Base-by-base conservation (phyloP, 2,797 vertebrate genomes). In the Cuniculus paca region DNA sequence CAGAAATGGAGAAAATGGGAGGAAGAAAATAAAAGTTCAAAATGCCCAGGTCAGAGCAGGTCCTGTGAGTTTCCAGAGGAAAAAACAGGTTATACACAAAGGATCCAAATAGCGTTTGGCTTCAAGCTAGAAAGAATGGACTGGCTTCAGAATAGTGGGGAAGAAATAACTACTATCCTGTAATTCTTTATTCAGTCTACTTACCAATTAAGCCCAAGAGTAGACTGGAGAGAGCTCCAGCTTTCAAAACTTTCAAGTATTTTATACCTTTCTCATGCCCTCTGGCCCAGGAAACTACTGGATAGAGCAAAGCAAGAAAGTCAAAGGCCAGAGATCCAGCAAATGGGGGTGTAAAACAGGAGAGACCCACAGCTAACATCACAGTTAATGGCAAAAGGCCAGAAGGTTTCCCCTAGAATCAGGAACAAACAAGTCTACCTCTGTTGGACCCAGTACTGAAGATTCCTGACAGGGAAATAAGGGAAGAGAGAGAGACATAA, bases 241-340 rank as follows among this genome's bases (percentile, higher is more conserved):
- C 84, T 74, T 90, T 88, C 34, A 74, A 65, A 72, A 48, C 39
- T 88, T 83, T 72, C 48, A 88, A 88, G 50, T 50, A 79, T 68
- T 91, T 88, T 72, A 61, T 5, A 17, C 36, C 45, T 56, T 31
- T 8, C 14, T 22, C 34, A 28, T 24, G 19, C 1, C n/a, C 5
- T 26, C 28, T 63, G 54, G 82, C 28, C 82, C 28, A 68, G 52
- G 36, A 94, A 54, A 68, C 42, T 65, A 65, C 22, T 19, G 31
- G 28, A 63, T 26, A 10, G 34, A 13, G 24, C 42, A 61, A 31
- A 83, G 10, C 24, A 58, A 80, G 56, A 56, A 84, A 72, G 39
- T 36, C 22, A 72, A 83, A 78, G 42, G 36, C 34, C 88, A 58
- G 17, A 17, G 31, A 68, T 31, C 45, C 36, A 77, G 72, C 16